Percentiles rank a stretch among this genome's conserved stretches.
Conservation (phyloP, 1,140 invertebrate genomes). For the Meloidogyne floridensis region DNA sequence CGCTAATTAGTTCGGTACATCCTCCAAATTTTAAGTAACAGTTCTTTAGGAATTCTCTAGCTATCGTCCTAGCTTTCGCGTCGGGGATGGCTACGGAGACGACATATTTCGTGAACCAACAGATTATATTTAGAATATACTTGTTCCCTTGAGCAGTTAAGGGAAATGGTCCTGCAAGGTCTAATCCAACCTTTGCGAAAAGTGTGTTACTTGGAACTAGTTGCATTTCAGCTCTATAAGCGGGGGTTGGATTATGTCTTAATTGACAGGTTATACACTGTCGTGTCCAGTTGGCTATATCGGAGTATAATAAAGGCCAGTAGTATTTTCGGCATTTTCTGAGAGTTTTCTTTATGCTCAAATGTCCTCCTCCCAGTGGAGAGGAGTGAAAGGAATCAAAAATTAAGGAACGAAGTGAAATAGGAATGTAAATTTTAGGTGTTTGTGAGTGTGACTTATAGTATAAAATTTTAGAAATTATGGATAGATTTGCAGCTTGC, state of each 20-base stretch:
- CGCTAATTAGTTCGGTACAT: slow-evolving; percentile 7
- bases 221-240: slow-evolving; percentile 11
- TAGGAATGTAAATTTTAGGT: too few relatives aligned
- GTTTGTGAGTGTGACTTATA: not conserved
- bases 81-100: slow-evolving; percentile 23
- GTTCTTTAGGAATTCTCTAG: slow-evolving; percentile 15
- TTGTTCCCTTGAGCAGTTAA: slow-evolving; percentile 15
- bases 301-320: slow-evolving; percentile 7
- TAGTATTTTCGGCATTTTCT: slow-evolving; percentile 19
- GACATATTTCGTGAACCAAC: slow-evolving; percentile 33
- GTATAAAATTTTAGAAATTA: not conserved
- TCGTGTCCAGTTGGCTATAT: slow-evolving; percentile 13
- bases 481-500: not conserved
- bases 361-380: slow-evolving; percentile 31
- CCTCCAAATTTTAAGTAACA: slow-evolving; percentile 26
- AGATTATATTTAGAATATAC: slow-evolving; percentile 34
- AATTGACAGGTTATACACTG: slow-evolving; percentile 28
- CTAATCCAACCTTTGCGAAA: slow-evolving; percentile 3
- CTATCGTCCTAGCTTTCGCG: slow-evolving; percentile 18
- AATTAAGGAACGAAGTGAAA: too few relatives aligned
- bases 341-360: slow-evolving; percentile 23
- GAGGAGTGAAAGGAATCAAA: not conserved
- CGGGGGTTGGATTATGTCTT: slow-evolving; percentile 20
- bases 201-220: slow-evolving; percentile 13
- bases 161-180: slow-evolving; percentile 29